Base-by-base conservation (phyloP, 2,113 vertebrate genomes). In the Dinomys branickii region DNA sequence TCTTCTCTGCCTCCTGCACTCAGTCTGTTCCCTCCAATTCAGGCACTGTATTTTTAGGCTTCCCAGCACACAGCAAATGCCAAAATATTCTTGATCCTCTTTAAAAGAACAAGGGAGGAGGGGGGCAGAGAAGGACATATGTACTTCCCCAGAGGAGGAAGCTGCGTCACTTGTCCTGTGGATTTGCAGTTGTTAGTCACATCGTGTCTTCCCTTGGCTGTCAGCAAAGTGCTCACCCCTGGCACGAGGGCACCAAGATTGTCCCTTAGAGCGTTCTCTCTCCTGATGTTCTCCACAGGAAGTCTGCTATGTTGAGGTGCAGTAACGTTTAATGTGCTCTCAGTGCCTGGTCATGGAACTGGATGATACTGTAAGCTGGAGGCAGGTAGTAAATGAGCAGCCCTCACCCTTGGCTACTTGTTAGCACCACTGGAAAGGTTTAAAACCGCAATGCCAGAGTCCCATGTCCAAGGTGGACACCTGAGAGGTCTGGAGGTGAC, bases 381-480 rank as follows among this genome's bases (percentile, higher is more conserved):
- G 50, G 30, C 73, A 8, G 1, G 1, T 1, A 24, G 33, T 5
- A 1, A 44, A 44, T 3, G 2, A 22, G 28, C 3, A 20, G 30
- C 22, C 13, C 58, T 71, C 10, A 11, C 11, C 5, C 3, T 22
- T 8, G 5, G 28, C 50, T 71, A 7, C 7, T 0, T 4, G 3
- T 8, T 0, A 14, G 20, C 7, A 10, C 50, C 19, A 2, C 8
- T 26, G 56, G 8, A 7, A 38, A 54, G 24, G 52, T 35, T 22
- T 4, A 2, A 3, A 11, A 9, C 12, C 0, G 7, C 16, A 3
- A 24, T 0, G 0, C 4, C 63, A 24, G 20, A 65, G 35, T 5
- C 22, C 17, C 83, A 12, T 1, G 0, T 7, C 44, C 19, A 6
- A 56, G 2, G 1, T 2, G 0, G 54, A 33, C 4, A 0, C 5